phyloP scores from a whole-genome alignment of 2,888 invertebrate species.

The Pilophorus perplexus region DNA sequence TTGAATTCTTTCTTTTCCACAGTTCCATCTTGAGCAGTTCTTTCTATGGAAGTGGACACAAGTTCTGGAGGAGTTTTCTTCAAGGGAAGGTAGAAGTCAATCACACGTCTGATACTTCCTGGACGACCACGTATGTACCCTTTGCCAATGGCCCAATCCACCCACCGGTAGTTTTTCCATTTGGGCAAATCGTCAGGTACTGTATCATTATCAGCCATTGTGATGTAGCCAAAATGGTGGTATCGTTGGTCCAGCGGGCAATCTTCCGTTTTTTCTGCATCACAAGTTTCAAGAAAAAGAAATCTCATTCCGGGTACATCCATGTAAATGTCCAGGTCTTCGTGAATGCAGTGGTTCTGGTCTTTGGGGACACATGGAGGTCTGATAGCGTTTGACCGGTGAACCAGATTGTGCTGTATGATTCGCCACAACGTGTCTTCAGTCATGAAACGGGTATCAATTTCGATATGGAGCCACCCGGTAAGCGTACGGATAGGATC shows the following conservation, averaged over 20 bases:
- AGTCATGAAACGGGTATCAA: constrained; percentile 30
- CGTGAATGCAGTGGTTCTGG: constrained; percentile 32
- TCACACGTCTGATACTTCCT: constrained; percentile 19
- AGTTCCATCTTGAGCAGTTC: neutral
- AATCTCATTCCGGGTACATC: constrained; percentile 26
- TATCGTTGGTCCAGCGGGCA: constrained; percentile 28
- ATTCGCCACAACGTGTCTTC: constrained; percentile 35
- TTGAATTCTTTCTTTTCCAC: neutral
- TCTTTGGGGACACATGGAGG: constrained; percentile 19
- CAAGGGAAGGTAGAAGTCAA: constrained; percentile 24
- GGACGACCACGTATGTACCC: constrained; percentile 42
- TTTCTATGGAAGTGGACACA: neutral
- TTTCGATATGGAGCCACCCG: constrained; percentile 51
- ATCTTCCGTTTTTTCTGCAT: neutral
- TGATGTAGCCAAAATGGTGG: constrained; percentile 18
- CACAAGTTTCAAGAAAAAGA: constrained; percentile 25
- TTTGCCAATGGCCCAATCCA: constrained; percentile 43
- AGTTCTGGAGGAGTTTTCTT: constrained; percentile 14
- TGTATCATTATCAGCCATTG: constrained; percentile 30
- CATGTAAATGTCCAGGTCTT: constrained; percentile 23
- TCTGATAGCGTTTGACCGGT: neutral
- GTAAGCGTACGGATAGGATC: constrained; percentile 54
- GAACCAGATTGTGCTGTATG: constrained; percentile 24
- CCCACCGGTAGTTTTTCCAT: constrained; percentile 46
- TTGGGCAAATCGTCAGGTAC: constrained; percentile 31